Percentiles rank a stretch among this genome's conserved stretches.
Evolutionary conservation across 2,797 vertebrate genomes (phyloP).

Genomic region (Scolopax rusticola): DNA sequence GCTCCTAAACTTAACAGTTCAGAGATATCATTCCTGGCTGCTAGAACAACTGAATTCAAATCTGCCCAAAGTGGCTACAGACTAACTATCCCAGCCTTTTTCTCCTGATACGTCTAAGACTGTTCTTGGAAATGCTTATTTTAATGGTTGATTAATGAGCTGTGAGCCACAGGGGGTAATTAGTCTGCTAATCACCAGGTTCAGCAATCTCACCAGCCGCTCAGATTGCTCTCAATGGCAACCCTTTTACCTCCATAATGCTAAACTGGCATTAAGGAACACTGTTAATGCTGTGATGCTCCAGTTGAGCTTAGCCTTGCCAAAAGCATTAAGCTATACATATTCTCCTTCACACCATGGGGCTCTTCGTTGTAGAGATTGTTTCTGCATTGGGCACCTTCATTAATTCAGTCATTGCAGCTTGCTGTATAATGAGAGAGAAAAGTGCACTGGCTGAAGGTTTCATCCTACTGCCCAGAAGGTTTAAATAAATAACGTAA

Average conservation of each 20-base stretch:
- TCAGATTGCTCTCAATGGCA: conserved; percentile 32
- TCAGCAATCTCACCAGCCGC: conserved; percentile 30
- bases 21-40: background rate
- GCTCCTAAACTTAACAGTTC: background rate
- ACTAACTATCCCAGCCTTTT: background rate
- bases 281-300: conserved; percentile 25
- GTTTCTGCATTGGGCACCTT: conserved; percentile 53
- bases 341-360: background rate
- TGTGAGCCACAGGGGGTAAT: conserved; percentile 67
- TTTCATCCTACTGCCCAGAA: conserved; percentile 3
- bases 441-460: conserved; percentile 5
- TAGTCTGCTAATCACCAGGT: conserved; percentile 61
- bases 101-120: background rate
- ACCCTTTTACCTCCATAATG: background rate
- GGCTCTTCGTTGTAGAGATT: background rate
- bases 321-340: background rate
- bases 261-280: conserved; percentile 21
- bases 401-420: conserved; percentile 64
- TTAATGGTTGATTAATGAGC: conserved; percentile 74
- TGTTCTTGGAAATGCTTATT: conserved; percentile 53
- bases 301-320: background rate
- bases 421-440: conserved; percentile 19
- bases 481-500: conserved; percentile 30
- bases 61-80: background rate
- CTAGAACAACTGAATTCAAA: background rate